Base-by-base conservation (phyloP, 1,140 invertebrate genomes). In the Drosophila watanabei region DNA sequence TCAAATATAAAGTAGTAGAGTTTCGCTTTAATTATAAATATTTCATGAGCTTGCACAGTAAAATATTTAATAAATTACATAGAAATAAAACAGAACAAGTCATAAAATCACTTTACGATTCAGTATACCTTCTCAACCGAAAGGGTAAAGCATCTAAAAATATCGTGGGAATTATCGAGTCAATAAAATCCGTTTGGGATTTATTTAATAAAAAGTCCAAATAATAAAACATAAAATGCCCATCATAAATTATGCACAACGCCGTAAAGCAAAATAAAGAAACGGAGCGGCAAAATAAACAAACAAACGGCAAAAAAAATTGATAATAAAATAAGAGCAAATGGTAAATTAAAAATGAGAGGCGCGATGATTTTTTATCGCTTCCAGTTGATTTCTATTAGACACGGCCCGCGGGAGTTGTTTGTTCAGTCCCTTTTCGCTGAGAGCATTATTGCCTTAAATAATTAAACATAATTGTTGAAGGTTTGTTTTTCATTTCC, bases 251-350 rank as follows among this genome's bases (percentile, higher is more conserved):
- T 79, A 89, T 89, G 79, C 62, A 43, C 70, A 72, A 66, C 37
- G 63, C 60, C 48, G 63, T 81, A 70, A 81, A 89, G 76, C 77
- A 62, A 62, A 61, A 48, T n/a, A 56, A 43, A 60, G 49, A 39
- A 61, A 41, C 43, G 51, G 16, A 61, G 20, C 33, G 16, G 30
- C 39, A n/a, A 24, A 43, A 33, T n/a, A 68, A 30, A 72, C 52
- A 43, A 72, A 65, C 57, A 51, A 24, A 24, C 24, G 24, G 24
- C 24, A 24, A 24, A 61, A 68, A 79, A 89, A 87, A 88, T 84
- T 85, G 66, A 88, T 85, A 90, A 90, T 89, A 89, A 88, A 88
- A 72, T 79, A 79, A 72, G 84, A 70, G 49, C 52, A 79, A 85
- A 85, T 79, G 71, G 65, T 70, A 65, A 79, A 88, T 81, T 89